These are phyloP conservation scores for Hylomyscus alleni DNA, from an alignment of 2,797 vertebrate species.

Conservation along the genomic window DNA sequence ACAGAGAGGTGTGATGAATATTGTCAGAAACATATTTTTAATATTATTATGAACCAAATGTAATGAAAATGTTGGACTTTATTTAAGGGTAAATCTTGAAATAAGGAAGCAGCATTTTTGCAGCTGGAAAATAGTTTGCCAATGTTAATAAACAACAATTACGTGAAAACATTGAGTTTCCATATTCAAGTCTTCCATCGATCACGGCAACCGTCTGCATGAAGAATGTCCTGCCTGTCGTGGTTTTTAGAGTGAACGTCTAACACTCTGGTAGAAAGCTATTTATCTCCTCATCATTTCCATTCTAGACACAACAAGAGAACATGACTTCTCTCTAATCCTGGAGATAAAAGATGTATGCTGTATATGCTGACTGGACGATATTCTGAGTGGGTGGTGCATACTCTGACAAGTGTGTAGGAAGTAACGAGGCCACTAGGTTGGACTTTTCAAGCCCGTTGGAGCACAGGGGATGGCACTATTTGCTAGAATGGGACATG, in stretches of 20 bases:
- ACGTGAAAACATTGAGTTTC: not conserved
- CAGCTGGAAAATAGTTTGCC: not conserved
- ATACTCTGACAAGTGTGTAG: not conserved
- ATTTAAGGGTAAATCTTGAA: not conserved
- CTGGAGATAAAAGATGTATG: not conserved
- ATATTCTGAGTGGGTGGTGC: too few relatives aligned
- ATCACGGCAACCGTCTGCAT: too few relatives aligned
- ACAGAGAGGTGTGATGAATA: not conserved
- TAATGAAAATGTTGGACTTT: not conserved
- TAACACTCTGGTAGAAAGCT: not conserved
- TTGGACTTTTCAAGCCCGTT: not conserved
- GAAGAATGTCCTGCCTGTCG: not conserved
- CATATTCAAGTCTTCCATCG: not conserved
- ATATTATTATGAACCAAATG: not conserved
- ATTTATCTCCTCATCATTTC: not conserved
- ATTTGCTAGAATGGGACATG: not conserved
- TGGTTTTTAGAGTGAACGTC: not conserved
- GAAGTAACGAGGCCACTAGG: not conserved
- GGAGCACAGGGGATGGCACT: not conserved
- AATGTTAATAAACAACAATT: not conserved
- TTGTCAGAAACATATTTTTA: not conserved
- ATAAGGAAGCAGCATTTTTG: not conserved
- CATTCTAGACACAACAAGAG: not conserved
- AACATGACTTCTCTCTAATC: not conserved
- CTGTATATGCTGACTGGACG: not conserved